Percentiles rank a stretch among this genome's conserved stretches.
Conservation (phyloP, 37 sponge, comb jelly and placozoan genomes). For the Cliona cf. orientalis region DNA sequence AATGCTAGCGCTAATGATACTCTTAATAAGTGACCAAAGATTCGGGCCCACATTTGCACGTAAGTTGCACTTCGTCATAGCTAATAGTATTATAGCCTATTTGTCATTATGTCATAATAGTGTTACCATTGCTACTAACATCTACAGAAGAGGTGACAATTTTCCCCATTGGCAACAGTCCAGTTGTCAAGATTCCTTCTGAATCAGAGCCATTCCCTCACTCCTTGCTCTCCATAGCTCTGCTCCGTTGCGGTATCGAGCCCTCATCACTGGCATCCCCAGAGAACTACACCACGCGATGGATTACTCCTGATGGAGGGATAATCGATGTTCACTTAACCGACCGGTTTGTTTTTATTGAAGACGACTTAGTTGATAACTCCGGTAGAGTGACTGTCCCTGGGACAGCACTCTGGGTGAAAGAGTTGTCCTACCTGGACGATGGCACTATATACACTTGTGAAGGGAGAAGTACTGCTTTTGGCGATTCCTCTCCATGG, state of each 20-base stretch:
- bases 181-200: no score
- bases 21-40: no score
- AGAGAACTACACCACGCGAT: background rate
- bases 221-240: background rate
- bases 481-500: background rate
- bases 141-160: no score
- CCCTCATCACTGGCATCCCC: background rate
- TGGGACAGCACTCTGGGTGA: background rate
- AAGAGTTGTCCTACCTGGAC: background rate
- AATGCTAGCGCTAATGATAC: no score
- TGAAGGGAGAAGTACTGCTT: background rate
- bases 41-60: no score
- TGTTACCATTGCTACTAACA: no score
- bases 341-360: background rate
- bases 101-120: no score
- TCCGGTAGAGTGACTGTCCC: background rate
- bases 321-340: background rate
- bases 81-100: no score
- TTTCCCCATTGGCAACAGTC: no score
- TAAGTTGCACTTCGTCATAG: no score
- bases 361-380: background rate
- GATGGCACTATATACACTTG: background rate
- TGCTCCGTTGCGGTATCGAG: background rate
- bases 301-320: constrained; percentile 3
- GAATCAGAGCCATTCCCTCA: background rate